These are phyloP conservation scores for Sebastes diaconus DNA, from an alignment of 2,797 vertebrate genomes.

Conservation along the genomic window DNA sequence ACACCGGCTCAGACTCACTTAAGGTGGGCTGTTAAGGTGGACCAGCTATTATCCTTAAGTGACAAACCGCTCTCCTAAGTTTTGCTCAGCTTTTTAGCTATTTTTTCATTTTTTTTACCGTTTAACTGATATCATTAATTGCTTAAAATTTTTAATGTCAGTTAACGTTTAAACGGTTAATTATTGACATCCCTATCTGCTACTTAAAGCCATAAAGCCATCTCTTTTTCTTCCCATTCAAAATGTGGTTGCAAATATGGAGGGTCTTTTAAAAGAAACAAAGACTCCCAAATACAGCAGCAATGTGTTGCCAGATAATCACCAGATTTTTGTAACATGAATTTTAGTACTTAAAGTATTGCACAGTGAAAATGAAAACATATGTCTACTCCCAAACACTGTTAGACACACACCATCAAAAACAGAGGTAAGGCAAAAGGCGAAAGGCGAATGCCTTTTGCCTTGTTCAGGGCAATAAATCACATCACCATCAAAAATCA, in stretches of 20 bases:
- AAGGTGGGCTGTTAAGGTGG: no score
- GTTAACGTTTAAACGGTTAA: no score
- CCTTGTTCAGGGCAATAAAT: not conserved
- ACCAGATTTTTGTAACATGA: not conserved
- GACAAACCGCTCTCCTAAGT: no score
- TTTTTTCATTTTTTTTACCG: no score
- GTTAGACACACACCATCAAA: not conserved
- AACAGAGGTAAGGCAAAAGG: not conserved
- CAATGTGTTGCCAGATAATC: not conserved
- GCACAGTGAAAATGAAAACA: not conserved
- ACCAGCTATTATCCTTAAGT: no score
- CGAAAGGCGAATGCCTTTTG: not conserved
- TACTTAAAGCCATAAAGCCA: no score
- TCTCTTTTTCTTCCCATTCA: not conserved
- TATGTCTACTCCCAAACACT: not conserved
- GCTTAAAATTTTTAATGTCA: no score
- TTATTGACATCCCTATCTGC: no score
- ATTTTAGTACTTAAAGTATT: not conserved
- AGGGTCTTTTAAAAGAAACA: not conserved
- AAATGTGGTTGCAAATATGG: not conserved
- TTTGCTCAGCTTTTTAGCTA: no score
- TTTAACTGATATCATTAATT: no score
- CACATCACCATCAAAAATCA: not conserved
- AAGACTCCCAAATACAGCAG: not conserved
- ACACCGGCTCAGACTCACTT: no score